Evolutionary conservation across 2,888 invertebrate species (phyloP), one percentile per base, ranked within the genome.

Genomic region (Machimus atricapillus): DNA sequence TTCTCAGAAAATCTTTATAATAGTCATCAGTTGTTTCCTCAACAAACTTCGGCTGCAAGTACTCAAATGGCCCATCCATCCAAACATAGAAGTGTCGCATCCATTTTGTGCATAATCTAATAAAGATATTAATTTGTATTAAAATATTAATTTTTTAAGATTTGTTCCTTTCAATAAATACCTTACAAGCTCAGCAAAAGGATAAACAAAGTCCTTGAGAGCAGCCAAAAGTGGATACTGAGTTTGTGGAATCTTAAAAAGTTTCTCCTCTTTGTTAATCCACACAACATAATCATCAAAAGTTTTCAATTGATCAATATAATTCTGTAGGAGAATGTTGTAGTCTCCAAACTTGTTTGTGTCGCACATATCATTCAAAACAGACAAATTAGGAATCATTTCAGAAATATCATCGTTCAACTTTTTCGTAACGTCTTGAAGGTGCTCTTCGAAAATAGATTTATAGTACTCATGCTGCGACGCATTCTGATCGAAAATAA

Each of bases 21-120:
- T 95, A 97, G 90, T 96, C 96, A 82, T 97, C 97, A 1, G 97
- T 95, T 89, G 96, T 96, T 87, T 93, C 93, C 91, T 98, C 98
- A 86, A 98, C 96, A 89, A 94, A 93, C 86, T 94, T 93, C 6
- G 96, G 95, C 90, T 97, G 95, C 88, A 98, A 93, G 91, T 97
- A 97, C 91, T 97, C 96, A 92, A 98, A 98, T 1, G 97, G 96
- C 0, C 98, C 98, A 91, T 98, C 97, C 94, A 97, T 95, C 97
- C 98, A 98, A 9, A 97, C 96, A 90, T 95, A 96, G 90, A 96
- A 95, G 90, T 96, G 95, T 83, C 97, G 94, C 91, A 96, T 95
- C 97, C 98, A 98, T 90, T 94, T 94, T 89, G 94, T 93, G 87
- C 95, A 95, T 9, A 94, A 92, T 86, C 93, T 93, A 27, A 27